A percentile compares a stretch with the other conserved stretches of the same genome.
These are phyloP conservation scores for Prionailurus bengalensis DNA, from an alignment of 2,113 vertebrate species.

Conservation along the genomic window DNA sequence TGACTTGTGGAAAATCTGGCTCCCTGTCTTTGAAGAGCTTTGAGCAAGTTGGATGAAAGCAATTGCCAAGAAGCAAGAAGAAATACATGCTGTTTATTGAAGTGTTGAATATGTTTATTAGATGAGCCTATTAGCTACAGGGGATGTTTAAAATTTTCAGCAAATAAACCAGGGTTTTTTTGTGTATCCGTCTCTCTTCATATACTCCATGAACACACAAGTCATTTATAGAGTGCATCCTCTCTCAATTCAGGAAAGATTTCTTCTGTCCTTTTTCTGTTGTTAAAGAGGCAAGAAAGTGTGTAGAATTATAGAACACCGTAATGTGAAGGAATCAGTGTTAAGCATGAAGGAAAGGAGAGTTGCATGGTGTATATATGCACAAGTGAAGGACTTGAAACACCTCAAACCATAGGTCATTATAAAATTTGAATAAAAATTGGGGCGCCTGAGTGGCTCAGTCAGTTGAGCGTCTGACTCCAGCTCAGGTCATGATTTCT, in stretches of 20 bases:
- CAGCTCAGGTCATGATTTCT: no score
- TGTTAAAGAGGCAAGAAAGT: background rate
- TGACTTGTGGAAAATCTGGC: slow-evolving; percentile 43
- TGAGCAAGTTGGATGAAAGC: slow-evolving; percentile 44
- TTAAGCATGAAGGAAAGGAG: background rate
- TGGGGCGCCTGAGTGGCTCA: background rate
- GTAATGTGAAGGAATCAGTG: background rate
- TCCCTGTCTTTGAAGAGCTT: slow-evolving; percentile 63
- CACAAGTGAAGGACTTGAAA: background rate
- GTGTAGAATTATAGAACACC: background rate
- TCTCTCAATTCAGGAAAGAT: background rate
- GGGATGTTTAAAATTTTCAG: slow-evolving; percentile 28
- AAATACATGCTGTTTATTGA: slow-evolving; percentile 51
- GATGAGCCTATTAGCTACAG: background rate
- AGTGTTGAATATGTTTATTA: slow-evolving; percentile 57
- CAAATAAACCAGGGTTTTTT: slow-evolving; percentile 45
- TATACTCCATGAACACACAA: background rate
- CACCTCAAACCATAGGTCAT: background rate
- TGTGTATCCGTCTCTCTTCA: background rate
- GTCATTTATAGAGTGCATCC: background rate
- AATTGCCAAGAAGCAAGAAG: slow-evolving; percentile 22
- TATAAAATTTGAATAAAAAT: slow-evolving; percentile 44
- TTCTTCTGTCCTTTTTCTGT: background rate
- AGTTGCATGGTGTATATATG: background rate
- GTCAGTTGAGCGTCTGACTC: no score